Percentiles rank a stretch among this genome's conserved stretches.
Evolutionary conservation across 2,888 invertebrate genomes (phyloP).

Genomic region (Idaea aversata): DNA sequence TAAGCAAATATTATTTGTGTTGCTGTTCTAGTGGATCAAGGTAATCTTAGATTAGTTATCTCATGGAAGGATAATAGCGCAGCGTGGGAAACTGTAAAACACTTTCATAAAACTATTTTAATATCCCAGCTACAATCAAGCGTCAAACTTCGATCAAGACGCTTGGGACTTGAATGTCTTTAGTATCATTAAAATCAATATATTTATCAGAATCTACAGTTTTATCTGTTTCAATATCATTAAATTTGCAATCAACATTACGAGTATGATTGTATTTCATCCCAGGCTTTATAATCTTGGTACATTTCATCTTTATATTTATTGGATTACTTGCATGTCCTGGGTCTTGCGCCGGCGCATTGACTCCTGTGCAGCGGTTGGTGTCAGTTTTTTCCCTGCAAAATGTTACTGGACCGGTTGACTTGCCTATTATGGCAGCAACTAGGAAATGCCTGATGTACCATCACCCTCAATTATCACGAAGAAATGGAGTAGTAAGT

Average conservation of each 20-base stretch:
- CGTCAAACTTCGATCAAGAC: background rate
- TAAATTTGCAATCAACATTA: background rate
- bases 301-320: background rate
- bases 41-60: conserved; percentile 1
- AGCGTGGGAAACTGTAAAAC: background rate
- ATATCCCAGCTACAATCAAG: background rate
- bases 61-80: background rate
- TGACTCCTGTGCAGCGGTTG: conserved; percentile 31
- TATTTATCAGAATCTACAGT: background rate
- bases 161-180: background rate
- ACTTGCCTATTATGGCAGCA: conserved; percentile 49
- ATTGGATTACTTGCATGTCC: background rate
- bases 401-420: conserved; percentile 39
- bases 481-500: conserved; percentile 58
- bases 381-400: conserved; percentile 44
- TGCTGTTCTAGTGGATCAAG: background rate
- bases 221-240: background rate
- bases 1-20: background rate
- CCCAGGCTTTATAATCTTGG: background rate
- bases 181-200: background rate
- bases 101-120: background rate
- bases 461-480: conserved; percentile 64
- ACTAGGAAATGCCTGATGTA: conserved; percentile 56
- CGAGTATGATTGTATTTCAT: background rate
- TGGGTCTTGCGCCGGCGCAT: conserved; percentile 14